Percentiles rank a stretch among this genome's conserved stretches.
These are phyloP conservation scores for Steinernema khuongi DNA, from an alignment of 1,140 invertebrate genomes.

Conservation along the genomic window DNA sequence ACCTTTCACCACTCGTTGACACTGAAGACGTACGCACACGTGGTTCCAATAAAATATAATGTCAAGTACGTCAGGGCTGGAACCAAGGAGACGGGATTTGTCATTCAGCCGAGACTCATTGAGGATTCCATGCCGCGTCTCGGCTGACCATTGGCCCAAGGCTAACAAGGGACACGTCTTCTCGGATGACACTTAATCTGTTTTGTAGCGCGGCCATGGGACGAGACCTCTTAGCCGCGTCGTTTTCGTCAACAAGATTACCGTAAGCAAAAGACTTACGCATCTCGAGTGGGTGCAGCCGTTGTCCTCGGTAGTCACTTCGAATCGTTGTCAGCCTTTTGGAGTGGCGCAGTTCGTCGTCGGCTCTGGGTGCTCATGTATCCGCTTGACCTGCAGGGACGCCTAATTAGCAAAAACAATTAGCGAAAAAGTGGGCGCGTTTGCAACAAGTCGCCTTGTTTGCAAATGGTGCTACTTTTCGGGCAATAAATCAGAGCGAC, in stretches of 20 bases:
- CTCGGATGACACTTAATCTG: background rate
- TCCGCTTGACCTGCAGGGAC: too few species aligned
- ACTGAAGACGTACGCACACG: too few species aligned
- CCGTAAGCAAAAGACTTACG: too few species aligned
- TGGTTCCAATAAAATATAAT: too few species aligned
- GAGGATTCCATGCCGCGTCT: background rate
- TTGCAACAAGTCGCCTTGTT: background rate
- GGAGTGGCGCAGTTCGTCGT: too few species aligned
- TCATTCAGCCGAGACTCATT: background rate
- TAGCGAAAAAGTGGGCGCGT: background rate
- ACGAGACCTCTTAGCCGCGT: too few species aligned
- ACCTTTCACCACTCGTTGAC: too few species aligned
- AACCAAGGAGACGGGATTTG: background rate
- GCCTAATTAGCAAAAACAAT: background rate
- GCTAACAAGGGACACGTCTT: background rate
- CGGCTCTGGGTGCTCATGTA: too few species aligned
- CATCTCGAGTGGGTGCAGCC: too few species aligned
- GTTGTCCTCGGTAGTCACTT: too few species aligned
- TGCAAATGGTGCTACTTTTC: background rate
- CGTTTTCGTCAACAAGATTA: too few species aligned
- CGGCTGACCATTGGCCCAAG: background rate
- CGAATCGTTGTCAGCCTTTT: too few species aligned
- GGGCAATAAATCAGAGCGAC: background rate
- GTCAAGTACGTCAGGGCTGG: background rate
- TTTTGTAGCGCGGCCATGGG: background rate